Conservation (phyloP, 2,888 invertebrate species). For the Drosophila ustulata region DNA sequence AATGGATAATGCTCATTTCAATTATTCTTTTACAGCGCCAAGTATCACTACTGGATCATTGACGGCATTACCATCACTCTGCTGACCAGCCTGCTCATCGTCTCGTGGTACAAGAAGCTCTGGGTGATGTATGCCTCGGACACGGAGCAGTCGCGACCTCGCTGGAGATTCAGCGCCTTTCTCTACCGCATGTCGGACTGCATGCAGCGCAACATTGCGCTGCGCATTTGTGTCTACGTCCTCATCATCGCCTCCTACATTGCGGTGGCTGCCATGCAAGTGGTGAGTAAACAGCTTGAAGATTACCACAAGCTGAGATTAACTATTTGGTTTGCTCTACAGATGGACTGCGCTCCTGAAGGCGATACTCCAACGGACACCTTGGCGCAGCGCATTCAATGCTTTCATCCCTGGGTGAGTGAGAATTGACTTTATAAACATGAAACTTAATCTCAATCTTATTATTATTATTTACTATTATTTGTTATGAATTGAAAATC, state of each 20-base stretch:
- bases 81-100: slow-evolving; percentile 88
- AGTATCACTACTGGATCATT: slow-evolving; percentile 85
- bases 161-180: slow-evolving; percentile 86
- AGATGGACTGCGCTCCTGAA: slow-evolving; percentile 39
- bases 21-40: slow-evolving; percentile 21
- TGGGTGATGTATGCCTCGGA: slow-evolving; percentile 86
- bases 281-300: slow-evolving; percentile 43
- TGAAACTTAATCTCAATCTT: too few species aligned
- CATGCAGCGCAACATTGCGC: slow-evolving; percentile 88
- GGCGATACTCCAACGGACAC: too few species aligned
- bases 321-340: background rate
- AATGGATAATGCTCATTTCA: too few species aligned
- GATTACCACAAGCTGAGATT: background rate
- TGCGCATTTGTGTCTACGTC: slow-evolving; percentile 89
- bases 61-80: slow-evolving; percentile 85
- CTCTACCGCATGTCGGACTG: slow-evolving; percentile 88
- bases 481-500: too few species aligned
- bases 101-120: slow-evolving; percentile 91
- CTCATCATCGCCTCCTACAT: slow-evolving; percentile 88
- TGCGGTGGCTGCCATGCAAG: slow-evolving; percentile 83
- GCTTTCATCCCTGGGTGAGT: slow-evolving; percentile 84
- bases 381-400: slow-evolving; percentile 55
- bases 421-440: background rate
- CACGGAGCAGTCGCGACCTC: slow-evolving; percentile 84
- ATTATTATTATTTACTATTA: too few species aligned